Evolutionary conservation across 2,888 invertebrate genomes (phyloP).

Genomic region (Serrognathus titanus): DNA sequence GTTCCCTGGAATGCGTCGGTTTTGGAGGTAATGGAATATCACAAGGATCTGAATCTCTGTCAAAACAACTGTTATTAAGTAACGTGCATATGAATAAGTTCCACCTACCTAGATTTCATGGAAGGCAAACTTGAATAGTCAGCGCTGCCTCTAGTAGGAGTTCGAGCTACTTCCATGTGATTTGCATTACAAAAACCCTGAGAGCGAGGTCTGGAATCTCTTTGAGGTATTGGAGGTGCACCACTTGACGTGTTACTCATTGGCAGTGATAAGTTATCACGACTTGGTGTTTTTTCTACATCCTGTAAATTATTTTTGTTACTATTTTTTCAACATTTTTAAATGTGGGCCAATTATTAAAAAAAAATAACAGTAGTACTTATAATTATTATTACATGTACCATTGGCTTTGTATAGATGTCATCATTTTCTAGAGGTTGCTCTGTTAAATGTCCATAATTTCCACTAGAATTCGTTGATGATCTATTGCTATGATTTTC

Average conservation of each 20-base stretch:
- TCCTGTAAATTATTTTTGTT: constrained; percentile 25
- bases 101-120: constrained; percentile 44
- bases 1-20: constrained; percentile 47
- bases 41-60: constrained; percentile 39
- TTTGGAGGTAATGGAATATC: constrained; percentile 53
- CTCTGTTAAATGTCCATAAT: constrained; percentile 51
- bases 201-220: constrained; percentile 47
- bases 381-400: constrained; percentile 29
- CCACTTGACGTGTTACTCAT: constrained; percentile 41
- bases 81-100: neutral
- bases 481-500: constrained; percentile 44
- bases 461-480: constrained; percentile 47
- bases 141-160: constrained; percentile 46
- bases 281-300: constrained; percentile 35
- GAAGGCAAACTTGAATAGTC: constrained; percentile 51
- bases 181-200: constrained; percentile 16
- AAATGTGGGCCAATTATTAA: neutral
- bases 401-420: constrained; percentile 72
- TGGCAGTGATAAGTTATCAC: constrained; percentile 47
- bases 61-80: constrained; percentile 3
- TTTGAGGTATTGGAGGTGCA: constrained; percentile 60
- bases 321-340: neutral
- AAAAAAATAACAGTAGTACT: too few relatives aligned
- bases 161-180: constrained; percentile 42
- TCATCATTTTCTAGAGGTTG: constrained; percentile 49